phyloP scores from a whole-genome alignment of 1,140 invertebrate genomes.

The Drosophila navojoa region DNA sequence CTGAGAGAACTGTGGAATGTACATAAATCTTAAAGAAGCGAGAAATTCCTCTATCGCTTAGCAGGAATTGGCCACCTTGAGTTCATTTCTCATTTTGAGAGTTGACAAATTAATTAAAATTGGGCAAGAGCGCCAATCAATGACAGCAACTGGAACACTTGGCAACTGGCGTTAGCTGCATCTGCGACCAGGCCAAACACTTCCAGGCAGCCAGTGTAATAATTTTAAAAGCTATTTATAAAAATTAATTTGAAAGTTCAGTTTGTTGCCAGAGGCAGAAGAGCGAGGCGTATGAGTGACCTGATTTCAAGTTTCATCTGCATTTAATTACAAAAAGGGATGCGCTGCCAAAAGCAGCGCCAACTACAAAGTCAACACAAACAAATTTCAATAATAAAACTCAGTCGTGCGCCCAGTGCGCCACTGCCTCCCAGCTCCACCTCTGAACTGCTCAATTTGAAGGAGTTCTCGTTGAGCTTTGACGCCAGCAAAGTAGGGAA shows the following conservation, averaged over 20 bases:
- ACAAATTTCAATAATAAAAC: conserved; percentile 75
- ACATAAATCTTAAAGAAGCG: not conserved
- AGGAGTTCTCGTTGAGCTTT: conserved; percentile 5
- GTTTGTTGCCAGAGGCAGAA: conserved; percentile 33
- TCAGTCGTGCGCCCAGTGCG: conserved; percentile 30
- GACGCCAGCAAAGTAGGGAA: conserved; percentile 1
- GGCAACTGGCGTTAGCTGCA: conserved; percentile 59
- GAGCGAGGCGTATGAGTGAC: conserved; percentile 66
- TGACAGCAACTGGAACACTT: conserved; percentile 34
- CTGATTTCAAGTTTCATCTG: conserved; percentile 73
- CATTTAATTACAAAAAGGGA: conserved; percentile 78
- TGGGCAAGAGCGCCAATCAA: conserved; percentile 41
- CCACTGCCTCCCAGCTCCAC: too few relatives aligned
- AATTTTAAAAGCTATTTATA: conserved; percentile 67
- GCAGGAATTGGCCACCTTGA: conserved; percentile 14
- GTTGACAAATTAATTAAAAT: conserved; percentile 74
- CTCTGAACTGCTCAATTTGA: conserved; percentile 19
- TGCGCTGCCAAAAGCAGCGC: conserved; percentile 33
- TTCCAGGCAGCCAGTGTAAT: conserved; percentile 42
- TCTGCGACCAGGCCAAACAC: conserved; percentile 52
- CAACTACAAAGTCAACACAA: conserved; percentile 58
- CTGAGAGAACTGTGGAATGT: too few relatives aligned
- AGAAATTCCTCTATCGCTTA: not conserved
- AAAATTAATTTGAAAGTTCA: conserved; percentile 73
- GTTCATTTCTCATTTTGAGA: not conserved